Evolutionary conservation across 2,797 vertebrate genomes (phyloP), one percentile per base, ranked within the genome.

Genomic region (Lates japonicus): DNA sequence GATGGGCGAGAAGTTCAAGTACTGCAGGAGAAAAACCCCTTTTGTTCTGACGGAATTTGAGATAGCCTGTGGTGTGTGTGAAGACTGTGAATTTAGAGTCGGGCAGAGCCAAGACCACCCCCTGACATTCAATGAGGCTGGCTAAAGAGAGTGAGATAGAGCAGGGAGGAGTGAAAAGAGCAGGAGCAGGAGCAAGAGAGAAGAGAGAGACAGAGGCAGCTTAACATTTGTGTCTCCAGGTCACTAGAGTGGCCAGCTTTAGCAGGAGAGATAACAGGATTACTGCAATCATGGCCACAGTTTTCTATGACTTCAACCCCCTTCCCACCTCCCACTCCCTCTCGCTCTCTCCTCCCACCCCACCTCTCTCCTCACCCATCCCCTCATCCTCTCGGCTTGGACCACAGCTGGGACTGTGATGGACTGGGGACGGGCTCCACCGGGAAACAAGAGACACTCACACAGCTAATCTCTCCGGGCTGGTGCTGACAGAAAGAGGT

Each of bases 221-320:
- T 95, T 95, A 96, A 95, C 94, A 95, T 92, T 94, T 92, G 91
- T 93, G 94, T 95, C 95, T 95, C 89, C 90, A 92, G 95, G 95
- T 96, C 95, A 95, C 93, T 80, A 75, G 92, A 94, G 93, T 93
- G 94, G 91, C 90, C 93, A 91, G 95, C 95, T 95, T 95, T 94
- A 95, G 95, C 91, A 92, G 85, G 90, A 93, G 83, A 94, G 95
- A 96, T 96, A 96, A 96, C 94, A 86, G 96, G 95, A 96, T 96
- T 96, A 96, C 90, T 67, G 92, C 92, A 93, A 93, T 94, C 93
- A 94, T 80, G 88, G 94, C 89, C 89, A 91, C 88, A 91, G 90
- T 94, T 93, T 92, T 91, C 82, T 82, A 92, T 89, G 90, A 93
- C 88, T 90, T 91, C 88, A 90, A 84, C 86, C 88, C 90, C 88